Base-by-base conservation (phyloP, 2,113 vertebrate genomes). In the Eublepharis macularius region DNA sequence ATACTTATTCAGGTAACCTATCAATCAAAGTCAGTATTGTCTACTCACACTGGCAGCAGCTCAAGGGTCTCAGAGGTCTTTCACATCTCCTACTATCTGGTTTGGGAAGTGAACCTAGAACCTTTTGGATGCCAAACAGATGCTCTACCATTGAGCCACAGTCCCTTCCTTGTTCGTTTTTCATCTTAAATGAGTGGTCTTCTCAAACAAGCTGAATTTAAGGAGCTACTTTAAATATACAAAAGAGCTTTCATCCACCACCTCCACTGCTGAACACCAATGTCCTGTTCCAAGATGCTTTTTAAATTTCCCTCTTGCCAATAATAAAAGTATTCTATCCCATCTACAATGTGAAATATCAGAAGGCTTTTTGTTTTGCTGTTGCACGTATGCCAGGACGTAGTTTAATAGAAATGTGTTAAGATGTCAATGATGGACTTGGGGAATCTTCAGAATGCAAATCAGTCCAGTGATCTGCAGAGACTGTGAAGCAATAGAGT, bases 391-490 rank as follows among this genome's bases (percentile, higher is more conserved):
- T 34, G 39, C 2, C 45, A 29, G n/a, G 12, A 4, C 12, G 4
- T 68, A 26, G 79, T 21, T 11, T 66, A 10, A 21, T 29, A 83
- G 17, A 45, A 16, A 65, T 75, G 45, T 60, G 47, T 24, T 19
- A 36, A 26, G 24, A 45, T 72, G 29, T 82, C 6, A 45, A 47
- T 26, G 21, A n/a, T 32, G 11, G 72, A 65, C 81, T 78, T 19
- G n/a, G 75, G 45, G 69, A 79, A 70, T 76, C 76, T 77, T 85
- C 83, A 79, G 66, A 85, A 79, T 85, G 76, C 65, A 72, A 79
- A 85, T 79, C 75, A 85, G 60, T 85, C 76, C 76, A 79, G 76
- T 47, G 39, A 57, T 45, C 49, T 72, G 12, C 76, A 85, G 76
- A 45, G n/a, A 72, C 11, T 57, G 60, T 85, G 76, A 79, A 60